Conservation (phyloP, 2,888 invertebrate genomes). For the Adelphocoris suturalis region DNA sequence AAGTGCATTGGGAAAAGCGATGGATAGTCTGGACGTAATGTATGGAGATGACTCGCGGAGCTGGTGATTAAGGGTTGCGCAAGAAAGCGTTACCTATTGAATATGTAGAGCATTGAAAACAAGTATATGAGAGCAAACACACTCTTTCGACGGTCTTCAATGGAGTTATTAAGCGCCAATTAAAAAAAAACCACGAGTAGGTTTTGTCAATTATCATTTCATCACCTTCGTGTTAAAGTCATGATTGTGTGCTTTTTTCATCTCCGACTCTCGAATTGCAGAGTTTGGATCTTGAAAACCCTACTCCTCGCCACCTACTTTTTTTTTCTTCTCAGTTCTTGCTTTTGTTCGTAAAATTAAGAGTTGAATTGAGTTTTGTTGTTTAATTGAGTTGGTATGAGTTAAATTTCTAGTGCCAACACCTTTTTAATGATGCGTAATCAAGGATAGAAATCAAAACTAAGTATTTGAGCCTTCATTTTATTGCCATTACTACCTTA, state of each 20-base stretch:
- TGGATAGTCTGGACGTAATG: conserved; percentile 24
- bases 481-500: too few species aligned
- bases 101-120: conserved; percentile 66
- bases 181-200: conserved; percentile 13
- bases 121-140: conserved; percentile 53
- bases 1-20: conserved; percentile 3
- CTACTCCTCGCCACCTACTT: not conserved
- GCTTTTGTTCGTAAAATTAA: too few species aligned
- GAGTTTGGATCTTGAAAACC: not conserved
- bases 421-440: too few species aligned
- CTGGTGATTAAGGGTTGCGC: conserved; percentile 62
- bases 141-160: conserved; percentile 21
- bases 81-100: conserved; percentile 69
- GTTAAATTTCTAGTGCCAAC: too few species aligned
- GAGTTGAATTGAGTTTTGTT: too few species aligned
- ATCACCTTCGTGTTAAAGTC: not conserved
- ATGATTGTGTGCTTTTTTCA: not conserved
- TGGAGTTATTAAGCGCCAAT: conserved; percentile 57
- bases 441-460: too few species aligned
- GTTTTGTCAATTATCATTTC: not conserved
- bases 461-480: too few species aligned
- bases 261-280: not conserved
- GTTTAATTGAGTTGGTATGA: too few species aligned
- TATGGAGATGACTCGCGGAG: conserved; percentile 58
- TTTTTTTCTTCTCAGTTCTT: too few species aligned